phyloP scores from a whole-genome alignment of 2,797 vertebrate genomes.

The Hemibagrus guttatus region DNA sequence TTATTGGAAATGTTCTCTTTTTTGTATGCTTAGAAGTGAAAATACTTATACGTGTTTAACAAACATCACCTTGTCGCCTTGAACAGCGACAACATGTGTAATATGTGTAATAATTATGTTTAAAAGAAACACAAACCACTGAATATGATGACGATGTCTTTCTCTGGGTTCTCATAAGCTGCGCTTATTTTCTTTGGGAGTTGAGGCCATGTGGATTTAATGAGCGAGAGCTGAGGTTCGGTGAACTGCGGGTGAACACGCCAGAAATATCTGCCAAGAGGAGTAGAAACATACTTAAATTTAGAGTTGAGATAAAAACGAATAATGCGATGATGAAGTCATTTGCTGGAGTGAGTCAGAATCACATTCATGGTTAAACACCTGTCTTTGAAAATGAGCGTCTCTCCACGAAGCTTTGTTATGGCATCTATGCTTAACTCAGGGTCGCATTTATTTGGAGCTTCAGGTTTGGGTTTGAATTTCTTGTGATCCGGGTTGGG shows the following conservation, averaged over 20 bases:
- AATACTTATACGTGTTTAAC: too few species aligned
- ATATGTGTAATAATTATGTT: neutral
- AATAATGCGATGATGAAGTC: neutral
- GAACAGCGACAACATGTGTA: neutral
- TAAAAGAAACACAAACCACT: slow-evolving; percentile 67
- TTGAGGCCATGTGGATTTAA: slow-evolving; percentile 90
- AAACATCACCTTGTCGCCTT: neutral
- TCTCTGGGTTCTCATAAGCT: slow-evolving; percentile 87
- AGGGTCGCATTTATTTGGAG: slow-evolving; percentile 88
- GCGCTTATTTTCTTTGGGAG: slow-evolving; percentile 90
- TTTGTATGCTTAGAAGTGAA: neutral
- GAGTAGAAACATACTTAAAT: neutral
- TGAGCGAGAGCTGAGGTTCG: slow-evolving; percentile 82
- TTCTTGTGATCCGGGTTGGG: slow-evolving; percentile 76
- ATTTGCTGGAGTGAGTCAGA: neutral
- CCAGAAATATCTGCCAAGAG: slow-evolving; percentile 88
- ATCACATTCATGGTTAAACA: slow-evolving; percentile 47
- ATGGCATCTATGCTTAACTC: slow-evolving; percentile 86
- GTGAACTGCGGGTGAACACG: slow-evolving; percentile 88
- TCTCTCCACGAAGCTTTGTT: slow-evolving; percentile 92
- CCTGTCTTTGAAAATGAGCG: slow-evolving; percentile 95
- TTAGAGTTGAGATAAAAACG: neutral
- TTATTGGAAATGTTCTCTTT: neutral
- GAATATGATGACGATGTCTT: slow-evolving; percentile 78
- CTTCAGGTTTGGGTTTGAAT: slow-evolving; percentile 83